phyloP scores from a whole-genome alignment of 2,888 invertebrate species.

The Aricia artaxerxes region DNA sequence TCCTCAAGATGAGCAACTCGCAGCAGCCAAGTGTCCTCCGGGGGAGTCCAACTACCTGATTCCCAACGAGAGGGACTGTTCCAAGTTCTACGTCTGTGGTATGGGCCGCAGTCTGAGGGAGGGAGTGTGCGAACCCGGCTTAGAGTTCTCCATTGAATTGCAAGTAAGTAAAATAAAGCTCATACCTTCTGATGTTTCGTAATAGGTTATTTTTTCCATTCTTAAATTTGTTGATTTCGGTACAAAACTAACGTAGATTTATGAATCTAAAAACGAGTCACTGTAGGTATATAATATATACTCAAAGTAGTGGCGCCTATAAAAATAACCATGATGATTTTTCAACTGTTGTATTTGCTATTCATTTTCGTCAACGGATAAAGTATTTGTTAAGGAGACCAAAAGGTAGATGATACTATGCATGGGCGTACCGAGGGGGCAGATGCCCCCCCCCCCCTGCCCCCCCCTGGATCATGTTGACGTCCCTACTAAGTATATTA shows the following conservation, averaged over 20 bases:
- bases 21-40: neutral
- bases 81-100: conserved; percentile 50
- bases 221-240: too few species aligned
- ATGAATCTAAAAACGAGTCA: too few species aligned
- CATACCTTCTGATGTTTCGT: too few species aligned
- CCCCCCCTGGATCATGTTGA: too few species aligned
- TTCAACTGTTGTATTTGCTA: neutral
- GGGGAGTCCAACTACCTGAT: conserved; percentile 41
- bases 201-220: too few species aligned
- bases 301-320: neutral
- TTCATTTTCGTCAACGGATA: neutral
- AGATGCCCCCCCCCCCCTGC: too few species aligned
- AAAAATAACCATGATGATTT: neutral
- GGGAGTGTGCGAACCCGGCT: conserved; percentile 12
- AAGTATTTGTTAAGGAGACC: neutral
- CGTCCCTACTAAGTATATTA: too few species aligned
- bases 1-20: conserved; percentile 27
- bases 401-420: too few species aligned
- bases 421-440: too few species aligned
- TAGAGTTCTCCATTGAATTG: conserved; percentile 30
- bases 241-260: too few species aligned
- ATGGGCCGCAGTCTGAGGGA: neutral
- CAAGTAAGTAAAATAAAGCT: neutral
- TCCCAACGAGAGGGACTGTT: conserved; percentile 49
- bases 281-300: too few species aligned